A percentile compares a stretch with the other conserved stretches of the same genome.
These are phyloP conservation scores for Trematomus loennbergii DNA, from an alignment of 2,113 vertebrate species.

Conservation along the genomic window DNA sequence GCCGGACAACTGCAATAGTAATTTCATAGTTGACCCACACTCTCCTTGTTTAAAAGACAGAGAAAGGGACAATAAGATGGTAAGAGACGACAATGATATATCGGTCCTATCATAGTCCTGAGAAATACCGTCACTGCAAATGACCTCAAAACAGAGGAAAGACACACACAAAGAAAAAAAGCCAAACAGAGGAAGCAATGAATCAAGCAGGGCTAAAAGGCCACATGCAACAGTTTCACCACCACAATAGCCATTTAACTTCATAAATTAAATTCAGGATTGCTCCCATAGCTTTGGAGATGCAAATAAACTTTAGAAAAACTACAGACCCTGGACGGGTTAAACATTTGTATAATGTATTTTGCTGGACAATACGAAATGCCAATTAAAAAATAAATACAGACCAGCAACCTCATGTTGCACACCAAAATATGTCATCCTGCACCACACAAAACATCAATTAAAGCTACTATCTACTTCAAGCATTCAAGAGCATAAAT, in stretches of 20 bases:
- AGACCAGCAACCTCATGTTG: slow-evolving; percentile 4
- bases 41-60: not conserved
- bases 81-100: slow-evolving; percentile 30
- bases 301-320: not conserved
- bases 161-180: slow-evolving; percentile 23
- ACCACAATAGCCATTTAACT: slow-evolving; percentile 3
- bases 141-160: not conserved
- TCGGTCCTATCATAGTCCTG: slow-evolving; percentile 12
- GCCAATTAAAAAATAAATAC: not conserved
- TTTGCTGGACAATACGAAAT: too few relatives aligned
- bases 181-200: slow-evolving; percentile 21
- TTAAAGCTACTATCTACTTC: not conserved
- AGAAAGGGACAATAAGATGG: not conserved
- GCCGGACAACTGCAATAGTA: not conserved
- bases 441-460: not conserved
- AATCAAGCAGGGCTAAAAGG: slow-evolving; percentile 56
- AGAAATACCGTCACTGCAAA: slow-evolving; percentile 43
- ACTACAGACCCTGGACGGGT: not conserved
- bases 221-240: slow-evolving; percentile 11
- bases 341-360: too few relatives aligned
- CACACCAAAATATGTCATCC: not conserved
- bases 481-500: not conserved
- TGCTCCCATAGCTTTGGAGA: slow-evolving; percentile 19
- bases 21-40: not conserved
- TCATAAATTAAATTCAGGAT: slow-evolving; percentile 20